Conservation (phyloP, 2,113 vertebrate species). For the Lycaon pictus region DNA sequence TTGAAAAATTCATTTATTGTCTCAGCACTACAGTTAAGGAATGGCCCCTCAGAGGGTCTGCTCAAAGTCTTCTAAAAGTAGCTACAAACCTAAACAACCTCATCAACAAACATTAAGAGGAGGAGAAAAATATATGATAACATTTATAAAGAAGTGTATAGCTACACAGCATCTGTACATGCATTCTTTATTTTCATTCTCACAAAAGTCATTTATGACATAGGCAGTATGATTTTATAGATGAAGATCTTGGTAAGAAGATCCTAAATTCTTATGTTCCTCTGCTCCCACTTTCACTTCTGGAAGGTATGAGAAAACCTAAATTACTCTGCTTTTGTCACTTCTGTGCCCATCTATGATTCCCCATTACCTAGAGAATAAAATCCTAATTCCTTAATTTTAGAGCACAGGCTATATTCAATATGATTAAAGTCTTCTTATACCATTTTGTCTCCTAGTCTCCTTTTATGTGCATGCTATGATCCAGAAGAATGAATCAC, state of each 20-base stretch:
- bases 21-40: background rate
- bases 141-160: background rate
- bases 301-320: background rate
- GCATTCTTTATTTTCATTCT: constrained; percentile 24
- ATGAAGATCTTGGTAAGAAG: background rate
- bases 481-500: background rate
- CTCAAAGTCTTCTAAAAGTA: background rate
- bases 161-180: background rate
- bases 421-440: background rate
- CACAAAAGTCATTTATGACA: background rate
- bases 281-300: background rate
- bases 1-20: background rate
- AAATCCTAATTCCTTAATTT: background rate
- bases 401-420: background rate
- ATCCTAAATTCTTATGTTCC: background rate
- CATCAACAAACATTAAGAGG: background rate
- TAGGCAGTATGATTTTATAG: background rate
- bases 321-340: background rate
- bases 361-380: background rate
- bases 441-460: background rate
- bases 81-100: background rate
- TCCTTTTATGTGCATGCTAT: background rate
- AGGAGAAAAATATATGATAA: background rate
- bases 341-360: background rate
- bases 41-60: background rate